Percentiles rank a stretch among this genome's conserved stretches.
These are phyloP conservation scores for Bombus confusus DNA, from an alignment of 1,140 invertebrate genomes.

Conservation along the genomic window DNA sequence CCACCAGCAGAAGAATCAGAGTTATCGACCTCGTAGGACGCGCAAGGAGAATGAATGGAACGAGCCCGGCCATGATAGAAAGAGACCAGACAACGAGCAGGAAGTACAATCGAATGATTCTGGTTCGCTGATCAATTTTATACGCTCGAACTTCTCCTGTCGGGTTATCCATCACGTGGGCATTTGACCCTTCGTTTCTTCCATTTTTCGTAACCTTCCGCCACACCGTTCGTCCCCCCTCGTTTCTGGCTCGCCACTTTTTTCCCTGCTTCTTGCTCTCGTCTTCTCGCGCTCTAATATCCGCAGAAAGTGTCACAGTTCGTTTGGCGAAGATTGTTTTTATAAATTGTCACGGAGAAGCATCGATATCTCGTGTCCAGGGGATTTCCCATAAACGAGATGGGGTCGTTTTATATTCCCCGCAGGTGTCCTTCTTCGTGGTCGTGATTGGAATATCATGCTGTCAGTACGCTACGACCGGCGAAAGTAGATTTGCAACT, in stretches of 20 bases:
- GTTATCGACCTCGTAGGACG: constrained; percentile 60
- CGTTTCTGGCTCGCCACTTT: constrained; percentile 21
- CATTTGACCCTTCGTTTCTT: constrained; percentile 68
- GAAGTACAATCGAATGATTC: constrained; percentile 74
- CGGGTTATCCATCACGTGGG: constrained; percentile 68
- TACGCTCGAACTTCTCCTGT: constrained; percentile 62
- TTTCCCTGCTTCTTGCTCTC: constrained; percentile 6
- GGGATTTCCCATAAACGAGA: not conserved
- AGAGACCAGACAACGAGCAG: constrained; percentile 42
- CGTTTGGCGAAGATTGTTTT: not conserved
- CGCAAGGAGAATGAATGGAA: constrained; percentile 62
- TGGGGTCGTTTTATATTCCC: not conserved
- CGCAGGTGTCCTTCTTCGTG: too few relatives aligned
- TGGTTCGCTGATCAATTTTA: constrained; percentile 73
- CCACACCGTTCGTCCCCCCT: constrained; percentile 22
- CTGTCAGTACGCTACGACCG: too few relatives aligned
- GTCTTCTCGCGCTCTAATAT: not conserved
- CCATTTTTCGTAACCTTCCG: constrained; percentile 61
- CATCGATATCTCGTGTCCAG: not conserved
- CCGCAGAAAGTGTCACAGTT: not conserved
- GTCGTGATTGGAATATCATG: too few relatives aligned
- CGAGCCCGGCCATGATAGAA: constrained; percentile 29
- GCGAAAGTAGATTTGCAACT: too few relatives aligned
- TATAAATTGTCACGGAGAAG: not conserved
- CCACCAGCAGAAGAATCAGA: constrained; percentile 39